Conservation (phyloP, 2,797 vertebrate species). For the Enteromius unitaeniatus region DNA sequence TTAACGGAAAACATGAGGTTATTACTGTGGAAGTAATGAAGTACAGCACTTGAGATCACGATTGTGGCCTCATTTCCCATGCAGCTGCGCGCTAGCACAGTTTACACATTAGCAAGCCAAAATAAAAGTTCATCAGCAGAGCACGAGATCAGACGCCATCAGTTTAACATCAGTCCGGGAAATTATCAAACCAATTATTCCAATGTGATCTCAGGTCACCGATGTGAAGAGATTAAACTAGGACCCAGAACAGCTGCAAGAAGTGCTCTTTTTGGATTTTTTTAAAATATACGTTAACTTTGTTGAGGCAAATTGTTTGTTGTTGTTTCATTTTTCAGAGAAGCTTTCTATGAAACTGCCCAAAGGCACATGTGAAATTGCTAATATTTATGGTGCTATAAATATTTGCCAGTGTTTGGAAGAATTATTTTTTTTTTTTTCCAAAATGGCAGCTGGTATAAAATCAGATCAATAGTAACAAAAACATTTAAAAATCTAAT, state of each 20-base stretch:
- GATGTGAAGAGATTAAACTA: slow-evolving; percentile 55
- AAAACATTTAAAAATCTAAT: background rate
- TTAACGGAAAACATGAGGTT: slow-evolving; percentile 69
- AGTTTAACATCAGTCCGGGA: slow-evolving; percentile 70
- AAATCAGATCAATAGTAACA: background rate
- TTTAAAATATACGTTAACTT: background rate
- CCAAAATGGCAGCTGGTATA: too few species aligned
- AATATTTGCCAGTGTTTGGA: background rate
- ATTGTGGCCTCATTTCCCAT: slow-evolving; percentile 49
- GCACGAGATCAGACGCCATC: slow-evolving; percentile 59
- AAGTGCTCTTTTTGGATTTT: slow-evolving; percentile 56
- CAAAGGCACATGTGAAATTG: background rate
- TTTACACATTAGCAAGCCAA: slow-evolving; percentile 58
- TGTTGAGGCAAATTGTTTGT: background rate
- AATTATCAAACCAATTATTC: slow-evolving; percentile 71
- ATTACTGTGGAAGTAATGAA: slow-evolving; percentile 69
- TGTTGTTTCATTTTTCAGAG: slow-evolving; percentile 3
- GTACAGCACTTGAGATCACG: slow-evolving; percentile 64
- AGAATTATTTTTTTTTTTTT: background rate
- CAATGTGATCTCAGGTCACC: slow-evolving; percentile 69
- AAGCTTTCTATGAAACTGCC: background rate
- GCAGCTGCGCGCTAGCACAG: slow-evolving; percentile 67
- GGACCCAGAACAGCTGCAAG: slow-evolving; percentile 72
- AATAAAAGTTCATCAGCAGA: slow-evolving; percentile 65
- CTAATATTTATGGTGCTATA: background rate